Percentiles rank a stretch among this genome's conserved stretches.
phyloP scores from a whole-genome alignment of 2,113 vertebrate genomes.

The Gadus macrocephalus region DNA sequence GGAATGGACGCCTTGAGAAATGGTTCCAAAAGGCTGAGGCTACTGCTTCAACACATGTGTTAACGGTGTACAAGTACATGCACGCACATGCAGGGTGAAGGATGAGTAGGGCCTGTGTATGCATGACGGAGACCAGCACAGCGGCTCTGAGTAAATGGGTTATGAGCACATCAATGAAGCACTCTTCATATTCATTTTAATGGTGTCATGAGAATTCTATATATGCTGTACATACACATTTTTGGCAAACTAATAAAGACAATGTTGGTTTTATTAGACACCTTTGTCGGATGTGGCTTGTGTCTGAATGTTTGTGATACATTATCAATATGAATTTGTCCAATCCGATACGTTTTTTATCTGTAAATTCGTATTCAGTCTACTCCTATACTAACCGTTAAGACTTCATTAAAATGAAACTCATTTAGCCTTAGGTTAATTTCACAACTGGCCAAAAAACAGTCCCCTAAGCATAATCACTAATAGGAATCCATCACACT shows the following conservation, averaged over 20 bases:
- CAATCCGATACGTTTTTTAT: too few species aligned
- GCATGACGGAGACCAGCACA: conserved; percentile 67
- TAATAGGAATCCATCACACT: too few species aligned
- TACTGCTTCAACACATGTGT: conserved; percentile 31
- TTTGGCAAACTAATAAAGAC: conserved; percentile 72
- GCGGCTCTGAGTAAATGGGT: conserved; percentile 58
- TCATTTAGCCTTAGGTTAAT: too few species aligned
- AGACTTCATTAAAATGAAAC: too few species aligned
- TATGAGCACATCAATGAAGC: conserved; percentile 71
- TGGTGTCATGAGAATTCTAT: conserved; percentile 65
- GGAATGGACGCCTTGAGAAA: neutral
- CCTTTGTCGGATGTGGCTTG: conserved; percentile 28
- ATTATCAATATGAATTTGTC: too few species aligned
- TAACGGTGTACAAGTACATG: conserved; percentile 27
- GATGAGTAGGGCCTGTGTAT: conserved; percentile 44
- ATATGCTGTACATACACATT: conserved; percentile 70
- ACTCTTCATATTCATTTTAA: conserved; percentile 69
- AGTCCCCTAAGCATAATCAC: too few species aligned
- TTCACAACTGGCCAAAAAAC: too few species aligned
- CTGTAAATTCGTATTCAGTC: too few species aligned
- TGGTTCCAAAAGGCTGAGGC: conserved; percentile 7
- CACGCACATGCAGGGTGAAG: conserved; percentile 10
- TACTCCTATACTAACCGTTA: too few species aligned
- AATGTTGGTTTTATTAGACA: conserved; percentile 64
- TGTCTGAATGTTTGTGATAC: neutral